A percentile compares a stretch with the other conserved stretches of the same genome.
Conservation (phyloP, 2,888 invertebrate genomes). For the Catocala nupta region DNA sequence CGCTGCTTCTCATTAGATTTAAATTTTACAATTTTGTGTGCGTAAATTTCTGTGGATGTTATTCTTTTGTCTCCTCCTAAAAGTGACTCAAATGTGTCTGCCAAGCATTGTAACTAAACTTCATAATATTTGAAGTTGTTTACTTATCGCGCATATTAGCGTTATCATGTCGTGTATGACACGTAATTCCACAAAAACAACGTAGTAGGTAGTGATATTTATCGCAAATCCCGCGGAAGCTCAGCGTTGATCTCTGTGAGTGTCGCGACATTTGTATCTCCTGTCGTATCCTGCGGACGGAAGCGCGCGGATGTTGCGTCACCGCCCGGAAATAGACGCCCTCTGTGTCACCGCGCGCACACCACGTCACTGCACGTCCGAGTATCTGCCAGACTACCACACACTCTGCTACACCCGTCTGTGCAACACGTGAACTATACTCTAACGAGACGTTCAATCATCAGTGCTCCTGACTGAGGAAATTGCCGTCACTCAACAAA, state of each 20-base stretch:
- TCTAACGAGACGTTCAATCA: constrained; percentile 46
- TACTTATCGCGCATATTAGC: too few relatives aligned
- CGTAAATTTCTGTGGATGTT: too few relatives aligned
- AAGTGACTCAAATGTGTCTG: too few relatives aligned
- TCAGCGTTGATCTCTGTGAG: constrained; percentile 69
- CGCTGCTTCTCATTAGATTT: too few relatives aligned
- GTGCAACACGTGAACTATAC: constrained; percentile 34
- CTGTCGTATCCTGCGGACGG: constrained; percentile 80
- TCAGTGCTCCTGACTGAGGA: constrained; percentile 52
- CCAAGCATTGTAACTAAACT: too few relatives aligned
- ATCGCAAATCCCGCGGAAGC: constrained; percentile 76
- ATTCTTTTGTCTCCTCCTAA: too few relatives aligned
- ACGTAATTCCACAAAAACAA: too few relatives aligned
- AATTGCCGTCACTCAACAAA: constrained; percentile 64
- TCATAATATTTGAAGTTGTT: too few relatives aligned
- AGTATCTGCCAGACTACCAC: constrained; percentile 13
- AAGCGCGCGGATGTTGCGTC: constrained; percentile 83
- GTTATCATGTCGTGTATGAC: too few relatives aligned
- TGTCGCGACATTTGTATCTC: constrained; percentile 72
- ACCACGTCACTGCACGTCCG: constrained; percentile 53
- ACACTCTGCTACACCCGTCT: constrained; percentile 15
- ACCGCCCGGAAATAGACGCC: constrained; percentile 83
- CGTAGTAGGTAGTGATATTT: constrained; percentile 24
- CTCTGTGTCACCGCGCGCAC: constrained; percentile 79
- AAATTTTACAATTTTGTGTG: too few relatives aligned